Base-by-base conservation (phyloP, 2,113 vertebrate genomes). In the Petrocephalus microphthalmus region DNA sequence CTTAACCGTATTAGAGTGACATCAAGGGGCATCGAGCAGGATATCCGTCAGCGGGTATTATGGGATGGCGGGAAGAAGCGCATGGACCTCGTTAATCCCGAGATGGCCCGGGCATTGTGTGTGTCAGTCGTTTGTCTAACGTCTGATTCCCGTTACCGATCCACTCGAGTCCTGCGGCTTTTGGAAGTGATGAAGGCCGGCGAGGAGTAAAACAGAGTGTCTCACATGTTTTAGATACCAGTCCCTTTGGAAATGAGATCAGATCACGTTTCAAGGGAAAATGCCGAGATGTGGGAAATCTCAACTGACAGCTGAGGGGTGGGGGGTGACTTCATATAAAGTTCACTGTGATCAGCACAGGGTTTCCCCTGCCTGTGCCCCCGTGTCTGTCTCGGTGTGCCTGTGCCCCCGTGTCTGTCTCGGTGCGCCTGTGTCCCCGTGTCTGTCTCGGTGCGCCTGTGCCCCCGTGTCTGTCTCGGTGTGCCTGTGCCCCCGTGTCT, bases 1-100 rank as follows among this genome's bases (percentile, higher is more conserved):
- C 92, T 93, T 91, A 90, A 87, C 74, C 15, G 86, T 74, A 89
- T 91, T 91, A 92, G 89, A 88, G 64, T 91, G 92, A 92, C 92
- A 87, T 85, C 8, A 64, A 88, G 89, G 89, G 84, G 88, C 90
- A 78, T 52, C 1, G 85, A 89, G 83, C 89, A 91, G 92, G 86
- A 87, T 89, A 88, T 87, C 54, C 49, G 89, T 91, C 85, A 90
- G 60, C 64, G 67, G 45, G 47, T 54, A 45, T 29, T 57, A 84
- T 56, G 90, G 60, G 90, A 84, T 88, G 83, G 89, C 60, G 51
- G 86, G 90, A 15, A 84, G 88, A 84, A 91, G 81, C 17, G 52
- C 17, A 6, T 20, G 42, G 33, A 37, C n/a, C 29, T 60, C 37
- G 25, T 87, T 78, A 22, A 53, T 54, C 49, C 67, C 37, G 19